These are phyloP conservation scores for Orchestia grillus DNA, from an alignment of 1,140 invertebrate species.

Conservation along the genomic window DNA sequence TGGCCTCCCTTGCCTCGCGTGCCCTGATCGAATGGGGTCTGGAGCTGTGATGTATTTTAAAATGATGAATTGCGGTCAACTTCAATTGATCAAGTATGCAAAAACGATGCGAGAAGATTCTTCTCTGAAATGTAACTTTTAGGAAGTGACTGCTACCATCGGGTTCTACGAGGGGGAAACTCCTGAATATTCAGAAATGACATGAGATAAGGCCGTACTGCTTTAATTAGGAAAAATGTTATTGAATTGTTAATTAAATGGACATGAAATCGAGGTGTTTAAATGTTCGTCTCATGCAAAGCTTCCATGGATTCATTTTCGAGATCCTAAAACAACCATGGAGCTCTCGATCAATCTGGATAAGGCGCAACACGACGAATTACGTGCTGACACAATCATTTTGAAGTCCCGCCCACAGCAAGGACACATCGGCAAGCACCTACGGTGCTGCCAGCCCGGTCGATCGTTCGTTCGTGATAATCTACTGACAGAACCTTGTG, in stretches of 20 bases:
- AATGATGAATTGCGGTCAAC: neutral
- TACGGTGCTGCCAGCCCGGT: too few relatives aligned
- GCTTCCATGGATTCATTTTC: neutral
- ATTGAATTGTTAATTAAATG: neutral
- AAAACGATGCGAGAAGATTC: neutral
- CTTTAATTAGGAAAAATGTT: neutral
- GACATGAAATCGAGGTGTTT: neutral
- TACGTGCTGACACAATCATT: too few relatives aligned
- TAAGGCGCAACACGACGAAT: too few relatives aligned
- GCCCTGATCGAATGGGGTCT: neutral
- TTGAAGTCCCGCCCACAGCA: too few relatives aligned
- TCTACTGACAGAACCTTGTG: too few relatives aligned
- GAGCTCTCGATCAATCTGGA: neutral
- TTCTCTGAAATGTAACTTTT: neutral
- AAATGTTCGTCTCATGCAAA: neutral
- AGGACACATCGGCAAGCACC: too few relatives aligned
- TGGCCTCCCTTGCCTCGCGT: neutral
- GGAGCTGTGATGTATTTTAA: neutral
- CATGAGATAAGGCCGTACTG: neutral
- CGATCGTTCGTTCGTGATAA: too few relatives aligned
- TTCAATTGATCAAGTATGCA: neutral
- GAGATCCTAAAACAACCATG: neutral
- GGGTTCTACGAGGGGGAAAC: neutral
- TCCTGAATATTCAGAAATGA: neutral
- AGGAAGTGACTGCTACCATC: neutral